Base-by-base conservation (phyloP, 2,888 invertebrate species). In the Choristoneura rosaceana region DNA sequence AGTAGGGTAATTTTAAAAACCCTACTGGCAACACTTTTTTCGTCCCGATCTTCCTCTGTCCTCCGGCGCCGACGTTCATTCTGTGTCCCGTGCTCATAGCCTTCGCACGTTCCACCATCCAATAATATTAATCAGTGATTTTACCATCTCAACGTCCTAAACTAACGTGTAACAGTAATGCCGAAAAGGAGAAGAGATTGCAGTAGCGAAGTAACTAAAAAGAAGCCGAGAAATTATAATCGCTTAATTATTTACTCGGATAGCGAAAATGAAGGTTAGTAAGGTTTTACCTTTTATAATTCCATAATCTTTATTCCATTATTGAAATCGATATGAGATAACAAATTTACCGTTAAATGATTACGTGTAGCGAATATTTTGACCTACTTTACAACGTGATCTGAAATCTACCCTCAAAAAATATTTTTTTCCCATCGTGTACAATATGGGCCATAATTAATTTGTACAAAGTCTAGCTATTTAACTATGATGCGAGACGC, bases 41-140 rank as follows among this genome's bases (percentile, higher is more conserved):
- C n/a, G n/a, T n/a, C n/a, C n/a, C n/a, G 3, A 4, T n/a, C 14
- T 10, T 47, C 47, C 4, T 14, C 14, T n/a, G 47, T 14, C 5
- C 47, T 14, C n/a, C 47, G 14, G 47, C 47, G 47, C 47, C 5
- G 47, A 47, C 14, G 14, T 14, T 47, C 47, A 47, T 47, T 47
- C 47, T 47, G n/a, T 47, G 47, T 47, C n/a, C 47, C 47, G 47
- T 47, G 47, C 47, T 47, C 47, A 47, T 47, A 47, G 47, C 47
- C 47, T 47, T 47, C 47, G 47, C 47, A 47, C 47, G 47, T 47
- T 47, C 47, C 47, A 47, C n/a, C 14, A 14, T n/a, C 3, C 4
- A 47, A n/a, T 3, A n/a, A n/a, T 47, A 47, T 8, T 43, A 43
- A 10, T 43, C 41, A 47, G n/a, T n/a, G n/a, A n/a, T n/a, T 5